Evolutionary conservation across 2,113 vertebrate species (phyloP).

Genomic region (Hemiprocne comata): DNA sequence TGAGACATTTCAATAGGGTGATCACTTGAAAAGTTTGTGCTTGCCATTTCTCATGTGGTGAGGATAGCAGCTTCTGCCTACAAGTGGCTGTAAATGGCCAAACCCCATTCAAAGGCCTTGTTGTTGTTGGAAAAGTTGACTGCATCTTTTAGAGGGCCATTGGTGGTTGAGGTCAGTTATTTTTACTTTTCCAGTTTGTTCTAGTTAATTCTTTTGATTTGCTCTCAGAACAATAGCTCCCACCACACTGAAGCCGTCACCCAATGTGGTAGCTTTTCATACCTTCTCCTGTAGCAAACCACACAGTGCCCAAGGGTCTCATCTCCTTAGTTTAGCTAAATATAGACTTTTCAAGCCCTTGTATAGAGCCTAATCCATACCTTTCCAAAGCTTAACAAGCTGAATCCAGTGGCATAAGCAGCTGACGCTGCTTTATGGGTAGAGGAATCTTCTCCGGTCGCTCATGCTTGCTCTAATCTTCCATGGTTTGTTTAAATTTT

Average conservation of each 20-base stretch:
- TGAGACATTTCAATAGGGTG: background rate
- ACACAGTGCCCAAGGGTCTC: background rate
- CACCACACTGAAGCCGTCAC: background rate
- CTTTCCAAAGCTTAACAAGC: constrained; percentile 23
- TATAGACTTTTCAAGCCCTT: constrained; percentile 30
- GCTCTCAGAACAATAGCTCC: constrained; percentile 30
- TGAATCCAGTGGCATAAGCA: constrained; percentile 13
- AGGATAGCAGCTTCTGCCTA: background rate
- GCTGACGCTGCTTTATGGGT: background rate
- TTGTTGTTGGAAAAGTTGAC: background rate
- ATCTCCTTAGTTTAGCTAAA: constrained; percentile 44
- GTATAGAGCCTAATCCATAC: constrained; percentile 27
- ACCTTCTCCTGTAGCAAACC: background rate
- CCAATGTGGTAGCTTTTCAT: background rate
- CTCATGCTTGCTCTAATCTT: background rate
- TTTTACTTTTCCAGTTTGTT: constrained; percentile 29
- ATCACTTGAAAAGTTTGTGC: background rate
- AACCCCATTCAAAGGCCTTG: background rate
- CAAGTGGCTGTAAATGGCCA: background rate
- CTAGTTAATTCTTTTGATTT: background rate
- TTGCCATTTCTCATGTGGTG: rapidly evolving
- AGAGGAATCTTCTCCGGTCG: constrained; percentile 2
- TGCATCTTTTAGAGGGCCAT: background rate
- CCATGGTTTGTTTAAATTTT: constrained; percentile 28
- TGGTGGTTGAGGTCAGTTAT: constrained; percentile 40